Evolutionary conservation across 2,113 vertebrate species (phyloP), one percentile per base, ranked within the genome.

Genomic region (Alexandromys fortis): DNA sequence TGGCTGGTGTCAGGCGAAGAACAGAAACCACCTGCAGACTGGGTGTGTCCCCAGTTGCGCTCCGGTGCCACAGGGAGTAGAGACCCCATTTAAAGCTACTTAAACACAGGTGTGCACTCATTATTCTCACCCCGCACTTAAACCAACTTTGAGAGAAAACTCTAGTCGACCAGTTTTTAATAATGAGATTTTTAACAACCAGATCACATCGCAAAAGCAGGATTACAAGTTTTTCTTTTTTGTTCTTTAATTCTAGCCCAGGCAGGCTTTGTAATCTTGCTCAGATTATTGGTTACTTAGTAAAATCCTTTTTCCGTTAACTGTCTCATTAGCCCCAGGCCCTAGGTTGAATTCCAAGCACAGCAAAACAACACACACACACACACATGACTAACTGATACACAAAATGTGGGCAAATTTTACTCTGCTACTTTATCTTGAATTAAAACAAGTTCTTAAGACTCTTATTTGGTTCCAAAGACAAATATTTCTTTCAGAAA

Each of bases 231-330:
- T 81, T 5, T n/a, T n/a, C 52, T 11, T 17, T 63, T n/a, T 35
- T 58, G 19, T 12, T 78, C 78, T 65, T 86, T 28, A 95, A 91
- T 42, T 89, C 52, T 12, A 68, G 83, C 28, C 65, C 75, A 72
- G 75, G 92, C 67, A 94, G 88, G 47, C 70, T 76, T 93, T 49
- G 28, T 85, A 93, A 94, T 79, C 86, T 75, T 94, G 28, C 86
- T 89, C 73, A 70, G 49, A 81, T 85, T 8, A 94, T 9, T 91
- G 30, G 55, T 92, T 90, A 82, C 30, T 91, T 78, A 77, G 58
- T 52, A 94, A 92, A 92, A 63, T 33, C 26, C 72, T 77, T 70
- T 79, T 17, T 33, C 52, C 21, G 35, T 79, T 70, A 94, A 94
- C 49, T 14, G 2, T 63, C 85, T 86, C 58, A 21, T 85, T 75